Percentiles rank a stretch among this genome's conserved stretches.
Conservation (phyloP, 2,113 vertebrate genomes). For the Opisthocomus hoazin region DNA sequence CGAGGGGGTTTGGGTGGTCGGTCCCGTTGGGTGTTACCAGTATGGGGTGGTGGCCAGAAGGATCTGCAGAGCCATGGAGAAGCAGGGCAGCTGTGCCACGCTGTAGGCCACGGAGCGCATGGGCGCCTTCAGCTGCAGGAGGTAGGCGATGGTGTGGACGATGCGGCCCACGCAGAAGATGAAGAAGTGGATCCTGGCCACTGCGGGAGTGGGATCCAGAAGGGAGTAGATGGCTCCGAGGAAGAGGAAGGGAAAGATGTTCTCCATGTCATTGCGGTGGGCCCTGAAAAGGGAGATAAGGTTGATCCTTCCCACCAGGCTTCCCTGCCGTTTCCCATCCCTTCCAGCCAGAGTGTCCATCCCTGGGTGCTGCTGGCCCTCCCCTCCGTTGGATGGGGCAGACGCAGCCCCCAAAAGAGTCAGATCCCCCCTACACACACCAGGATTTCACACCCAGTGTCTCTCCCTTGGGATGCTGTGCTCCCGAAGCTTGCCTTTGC, state of each 20-base stretch:
- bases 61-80: constrained; percentile 93
- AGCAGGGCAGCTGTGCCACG: constrained; percentile 85
- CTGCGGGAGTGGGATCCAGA: constrained; percentile 71
- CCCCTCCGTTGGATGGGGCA: neutral
- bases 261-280: constrained; percentile 92
- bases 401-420: neutral
- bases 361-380: neutral
- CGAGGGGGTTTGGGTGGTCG: fast-evolving
- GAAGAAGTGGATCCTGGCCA: constrained; percentile 88
- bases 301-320: neutral
- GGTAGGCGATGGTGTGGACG: constrained; percentile 85
- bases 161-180: constrained; percentile 80
- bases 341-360: neutral
- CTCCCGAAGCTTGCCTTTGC: neutral
- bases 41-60: constrained; percentile 64
- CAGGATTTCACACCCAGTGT: neutral
- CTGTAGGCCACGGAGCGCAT: constrained; percentile 84
- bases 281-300: constrained; percentile 70
- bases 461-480: neutral
- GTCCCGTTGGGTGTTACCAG: constrained; percentile 47
- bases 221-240: constrained; percentile 88
- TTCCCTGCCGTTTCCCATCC: neutral
- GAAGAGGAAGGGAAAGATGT: constrained; percentile 94
- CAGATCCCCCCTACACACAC: neutral
- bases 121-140: constrained; percentile 78